Evolutionary conservation across 2,888 invertebrate species (phyloP), one percentile per base, ranked within the genome.

Genomic region (Latrodectus hesperus): DNA sequence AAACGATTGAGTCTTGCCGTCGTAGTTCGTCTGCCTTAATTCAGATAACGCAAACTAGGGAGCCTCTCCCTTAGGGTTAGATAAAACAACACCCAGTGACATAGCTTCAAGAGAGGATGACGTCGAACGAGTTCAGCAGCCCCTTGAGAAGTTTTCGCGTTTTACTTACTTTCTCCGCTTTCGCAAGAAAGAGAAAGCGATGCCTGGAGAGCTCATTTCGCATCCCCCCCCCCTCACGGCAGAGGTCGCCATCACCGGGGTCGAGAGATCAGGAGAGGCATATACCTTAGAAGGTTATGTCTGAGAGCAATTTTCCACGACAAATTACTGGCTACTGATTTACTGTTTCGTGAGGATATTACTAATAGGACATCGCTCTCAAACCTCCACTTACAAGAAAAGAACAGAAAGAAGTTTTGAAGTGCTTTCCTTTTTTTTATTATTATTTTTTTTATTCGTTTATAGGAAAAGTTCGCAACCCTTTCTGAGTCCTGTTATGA

Each of bases 241-340:
- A 77, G 52, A 81, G 85, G 85, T 86, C 80, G 81, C 6, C 75
- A 51, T 60, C 60, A 76, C 81, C 76, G 55, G 72, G 86, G 86
- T 87, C 86, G 55, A 17, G 16, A 64, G 16, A 38, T 72, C 12
- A 60, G 60, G 8, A 60, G 60, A 60, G 67, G 73, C 65, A 71
- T 60, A 71, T 75, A 80, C 85, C 86, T 65, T 81, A 87, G 80
- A 87, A 87, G 86, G 86, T 87, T 81, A 68, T 81, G 86, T 86
- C 85, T 86, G 60, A 74, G 80, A 77, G 70, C 80, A 26, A 65
- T 80, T 79, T 71, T 55, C 81, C 26, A 51, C 81, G 86, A 87
- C 86, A 87, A 82, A 87, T 87, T 87, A 87, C 86, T 68, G 68
- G 86, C 86, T 87, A 87, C 86, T 81, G 86, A 87, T 81, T 87